A percentile compares a stretch with the other conserved stretches of the same genome.
These are phyloP conservation scores for Cavia porcellus DNA, from an alignment of 2,113 vertebrate species.

Conservation along the genomic window DNA sequence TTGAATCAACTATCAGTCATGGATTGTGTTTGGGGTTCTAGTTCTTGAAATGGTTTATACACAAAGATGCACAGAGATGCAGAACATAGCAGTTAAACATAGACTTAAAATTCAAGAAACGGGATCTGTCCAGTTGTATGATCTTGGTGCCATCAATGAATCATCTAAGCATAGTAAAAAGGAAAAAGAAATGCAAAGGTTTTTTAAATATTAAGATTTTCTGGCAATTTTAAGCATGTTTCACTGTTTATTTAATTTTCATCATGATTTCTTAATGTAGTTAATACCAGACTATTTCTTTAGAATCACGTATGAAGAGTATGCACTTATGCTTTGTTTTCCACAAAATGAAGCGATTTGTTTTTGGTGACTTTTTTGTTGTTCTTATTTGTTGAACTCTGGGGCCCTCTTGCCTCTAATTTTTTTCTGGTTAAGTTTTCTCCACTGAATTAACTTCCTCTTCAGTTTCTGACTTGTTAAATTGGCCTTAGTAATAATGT, in stretches of 20 bases:
- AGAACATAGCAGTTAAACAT: neutral
- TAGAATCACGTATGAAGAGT: neutral
- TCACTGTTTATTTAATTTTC: neutral
- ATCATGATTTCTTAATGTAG: neutral
- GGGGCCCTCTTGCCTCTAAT: neutral
- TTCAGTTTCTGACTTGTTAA: conserved; percentile 41
- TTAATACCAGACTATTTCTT: neutral
- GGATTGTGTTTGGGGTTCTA: neutral
- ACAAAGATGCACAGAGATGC: neutral
- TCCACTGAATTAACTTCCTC: conserved; percentile 1
- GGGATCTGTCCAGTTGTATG: neutral
- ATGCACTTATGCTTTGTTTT: neutral
- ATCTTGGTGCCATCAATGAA: neutral
- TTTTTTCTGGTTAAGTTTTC: neutral
- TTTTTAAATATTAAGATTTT: neutral
- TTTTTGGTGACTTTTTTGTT: neutral
- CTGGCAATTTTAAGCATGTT: neutral
- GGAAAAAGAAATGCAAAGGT: neutral
- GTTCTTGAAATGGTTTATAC: neutral
- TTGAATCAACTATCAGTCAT: neutral
- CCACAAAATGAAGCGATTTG: neutral
- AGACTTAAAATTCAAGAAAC: neutral
- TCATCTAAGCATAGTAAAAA: neutral
- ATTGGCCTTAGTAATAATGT: neutral
- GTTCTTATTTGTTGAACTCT: neutral